Evolutionary conservation across 2,888 invertebrate species (phyloP), one percentile per base, ranked within the genome.

Genomic region (Standfussiana lucernea): DNA sequence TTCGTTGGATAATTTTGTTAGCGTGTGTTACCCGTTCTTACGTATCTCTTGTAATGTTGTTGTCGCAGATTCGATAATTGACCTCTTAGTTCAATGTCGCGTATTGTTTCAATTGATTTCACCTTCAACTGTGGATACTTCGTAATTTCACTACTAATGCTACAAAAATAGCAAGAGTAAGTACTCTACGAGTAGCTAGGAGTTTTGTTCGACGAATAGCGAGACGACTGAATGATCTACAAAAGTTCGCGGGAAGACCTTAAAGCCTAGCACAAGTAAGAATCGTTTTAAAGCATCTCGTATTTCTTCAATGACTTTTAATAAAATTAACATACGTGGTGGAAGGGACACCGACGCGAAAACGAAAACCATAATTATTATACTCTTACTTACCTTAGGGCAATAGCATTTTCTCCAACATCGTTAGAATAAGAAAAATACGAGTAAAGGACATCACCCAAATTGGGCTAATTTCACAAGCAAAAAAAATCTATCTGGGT

Each of bases 1-100:
- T 87, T 89, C 85, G 81, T 95, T 95, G 92, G 89, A 94, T 95
- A 94, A 95, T 94, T 94, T 90, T 83, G 90, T 95, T 96, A 96
- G 93, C 93, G 88, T 86, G 71, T 93, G 89, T 95, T 95, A 94
- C 92, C 83, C 82, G 86, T 74, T 93, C 89, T 95, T 96, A 96
- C 93, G 93, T 93, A 80, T 90, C 70, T 89, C 88, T 83, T 90
- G 94, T 96, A 94, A 95, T 91, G 89, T 89, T 91, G 89, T 95
- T 95, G 93, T 93, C 92, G 91, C 83, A 68, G 83, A 72, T 80
- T 71, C 85, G 94, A 92, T 95, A 96, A 96, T 95, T 96, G 95
- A 91, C 94, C 93, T 94, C 91, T 89, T 84, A 79, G 80, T 85
- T 88, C 93, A 94, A 94, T 94, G 95, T 94, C 94, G 91, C 75